Percentiles rank a stretch among this genome's conserved stretches.
Evolutionary conservation across 2,797 vertebrate species (phyloP).

Genomic region (Amniataba percoides): DNA sequence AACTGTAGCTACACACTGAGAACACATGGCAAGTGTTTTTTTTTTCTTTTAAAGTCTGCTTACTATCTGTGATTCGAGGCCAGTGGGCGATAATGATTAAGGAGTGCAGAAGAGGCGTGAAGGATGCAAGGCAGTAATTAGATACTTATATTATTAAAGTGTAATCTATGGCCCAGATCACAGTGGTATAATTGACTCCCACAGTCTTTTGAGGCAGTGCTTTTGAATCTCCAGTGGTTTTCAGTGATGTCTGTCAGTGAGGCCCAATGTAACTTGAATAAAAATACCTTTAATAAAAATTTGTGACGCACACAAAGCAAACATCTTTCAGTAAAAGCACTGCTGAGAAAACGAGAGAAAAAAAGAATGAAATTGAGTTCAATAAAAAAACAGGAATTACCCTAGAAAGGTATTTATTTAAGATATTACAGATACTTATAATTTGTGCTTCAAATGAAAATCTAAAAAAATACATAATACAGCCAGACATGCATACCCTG

Average conservation of each 20-base stretch:
- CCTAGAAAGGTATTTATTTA: not conserved
- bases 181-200: slow-evolving; percentile 68
- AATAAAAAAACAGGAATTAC: not conserved
- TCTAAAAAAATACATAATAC: not conserved
- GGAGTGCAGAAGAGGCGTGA: slow-evolving; percentile 62
- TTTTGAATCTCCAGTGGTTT: slow-evolving; percentile 31
- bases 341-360: not conserved
- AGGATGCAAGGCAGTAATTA: slow-evolving; percentile 72
- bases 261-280: slow-evolving; percentile 1
- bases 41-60: slow-evolving; percentile 42
- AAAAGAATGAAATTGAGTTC: not conserved
- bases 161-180: slow-evolving; percentile 70
- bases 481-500: not conserved
- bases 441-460: not conserved
- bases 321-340: not conserved
- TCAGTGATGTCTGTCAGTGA: slow-evolving; percentile 22
- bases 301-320: not conserved
- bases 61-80: slow-evolving; percentile 48
- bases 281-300: slow-evolving; percentile 3
- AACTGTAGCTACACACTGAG: not conserved
- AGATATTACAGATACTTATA: not conserved
- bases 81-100: slow-evolving; percentile 68
- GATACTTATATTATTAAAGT: slow-evolving; percentile 75
- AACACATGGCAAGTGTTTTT: slow-evolving; percentile 21
- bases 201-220: slow-evolving; percentile 45